Conservation (phyloP, 2,888 invertebrate species). For the Habrosyne pyritoides region DNA sequence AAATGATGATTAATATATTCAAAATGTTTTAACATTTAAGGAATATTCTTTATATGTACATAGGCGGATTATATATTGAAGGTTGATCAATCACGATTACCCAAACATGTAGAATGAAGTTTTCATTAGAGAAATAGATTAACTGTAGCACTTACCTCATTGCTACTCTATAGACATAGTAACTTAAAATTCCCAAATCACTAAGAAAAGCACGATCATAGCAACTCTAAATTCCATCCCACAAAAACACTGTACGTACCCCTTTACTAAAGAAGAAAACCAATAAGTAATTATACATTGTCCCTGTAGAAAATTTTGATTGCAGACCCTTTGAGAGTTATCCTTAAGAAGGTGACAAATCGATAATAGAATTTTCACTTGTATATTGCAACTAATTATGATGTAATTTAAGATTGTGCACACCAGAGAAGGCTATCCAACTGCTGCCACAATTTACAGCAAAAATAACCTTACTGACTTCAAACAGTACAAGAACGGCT, state of each 20-base stretch:
- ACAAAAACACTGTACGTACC: background rate
- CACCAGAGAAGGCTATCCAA: no score
- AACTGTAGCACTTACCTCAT: background rate
- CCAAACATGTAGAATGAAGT: background rate
- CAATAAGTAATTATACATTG: no score
- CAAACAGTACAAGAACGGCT: background rate
- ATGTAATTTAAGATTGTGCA: no score
- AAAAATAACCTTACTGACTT: background rate
- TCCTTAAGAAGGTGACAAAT: no score
- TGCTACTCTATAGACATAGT: background rate
- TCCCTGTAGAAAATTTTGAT: background rate
- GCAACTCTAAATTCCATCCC: background rate
- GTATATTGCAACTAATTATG: background rate
- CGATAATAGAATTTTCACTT: background rate
- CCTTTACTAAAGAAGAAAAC: background rate
- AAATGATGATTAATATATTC: conserved; percentile 33
- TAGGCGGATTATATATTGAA: conserved; percentile 21
- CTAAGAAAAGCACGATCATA: background rate
- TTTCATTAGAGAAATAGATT: background rate
- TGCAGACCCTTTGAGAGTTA: background rate
- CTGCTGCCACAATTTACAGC: no score
- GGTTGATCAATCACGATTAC: background rate
- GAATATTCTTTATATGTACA: conserved; percentile 35
- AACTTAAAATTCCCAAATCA: background rate
- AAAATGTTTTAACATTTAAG: conserved; percentile 24